Evolutionary conservation across 2,113 vertebrate species (phyloP).

Genomic region (Gymnogyps californianus): DNA sequence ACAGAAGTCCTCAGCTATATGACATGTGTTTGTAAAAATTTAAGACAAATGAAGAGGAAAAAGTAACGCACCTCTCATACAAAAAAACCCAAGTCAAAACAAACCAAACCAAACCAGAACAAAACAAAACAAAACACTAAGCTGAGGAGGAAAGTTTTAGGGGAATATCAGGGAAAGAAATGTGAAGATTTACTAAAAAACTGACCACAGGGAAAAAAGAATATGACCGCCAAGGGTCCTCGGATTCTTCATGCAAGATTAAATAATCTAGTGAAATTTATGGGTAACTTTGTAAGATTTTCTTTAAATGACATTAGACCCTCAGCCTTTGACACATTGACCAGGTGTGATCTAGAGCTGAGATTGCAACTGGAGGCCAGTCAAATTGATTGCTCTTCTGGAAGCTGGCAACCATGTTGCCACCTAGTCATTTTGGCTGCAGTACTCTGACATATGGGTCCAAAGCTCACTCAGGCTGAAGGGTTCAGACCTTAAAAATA

Average conservation of each 20-base stretch:
- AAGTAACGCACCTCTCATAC: neutral
- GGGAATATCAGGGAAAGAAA: neutral
- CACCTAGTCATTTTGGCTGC: neutral
- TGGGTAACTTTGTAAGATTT: neutral
- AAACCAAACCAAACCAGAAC: accelerated
- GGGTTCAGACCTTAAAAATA: neutral
- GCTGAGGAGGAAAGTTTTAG: neutral
- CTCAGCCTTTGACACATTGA: neutral
- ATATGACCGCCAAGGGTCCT: neutral
- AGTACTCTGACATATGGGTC: neutral
- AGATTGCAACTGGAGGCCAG: neutral
- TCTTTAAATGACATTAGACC: neutral
- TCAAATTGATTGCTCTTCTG: neutral
- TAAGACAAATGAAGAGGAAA: neutral
- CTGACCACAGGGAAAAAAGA: accelerated
- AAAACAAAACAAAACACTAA: neutral
- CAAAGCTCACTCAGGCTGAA: neutral
- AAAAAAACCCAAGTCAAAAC: neutral
- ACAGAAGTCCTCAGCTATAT: neutral
- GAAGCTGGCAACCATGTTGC: accelerated
- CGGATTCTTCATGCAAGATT: neutral
- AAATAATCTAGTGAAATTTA: neutral
- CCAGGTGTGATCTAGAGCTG: neutral
- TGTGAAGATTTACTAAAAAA: neutral
- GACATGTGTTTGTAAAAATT: neutral